Percentiles rank a stretch among this genome's conserved stretches.
These are phyloP conservation scores for Xiphorhynchus erythropygius DNA, from an alignment of 2,797 vertebrate species.

Conservation along the genomic window DNA sequence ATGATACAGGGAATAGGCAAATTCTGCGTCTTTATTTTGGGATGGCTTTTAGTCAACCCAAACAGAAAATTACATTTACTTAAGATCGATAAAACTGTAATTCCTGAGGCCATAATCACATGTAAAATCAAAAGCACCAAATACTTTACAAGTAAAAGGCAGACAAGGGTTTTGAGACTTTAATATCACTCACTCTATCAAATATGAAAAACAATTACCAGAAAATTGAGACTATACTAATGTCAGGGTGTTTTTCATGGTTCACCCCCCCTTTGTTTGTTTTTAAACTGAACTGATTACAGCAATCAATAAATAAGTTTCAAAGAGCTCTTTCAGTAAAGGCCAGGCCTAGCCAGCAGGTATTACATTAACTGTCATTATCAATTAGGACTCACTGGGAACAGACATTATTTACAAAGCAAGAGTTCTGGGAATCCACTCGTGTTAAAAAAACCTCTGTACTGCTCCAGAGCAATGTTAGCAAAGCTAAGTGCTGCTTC, in stretches of 20 bases:
- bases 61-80: neutral
- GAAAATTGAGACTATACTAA: neutral
- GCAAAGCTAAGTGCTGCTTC: constrained; percentile 35
- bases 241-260: accelerated
- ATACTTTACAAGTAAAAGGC: neutral
- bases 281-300: neutral
- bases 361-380: constrained; percentile 65
- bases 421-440: constrained; percentile 56
- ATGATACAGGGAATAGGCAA: neutral
- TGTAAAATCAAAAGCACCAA: neutral
- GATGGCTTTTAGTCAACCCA: neutral
- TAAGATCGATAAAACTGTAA: neutral
- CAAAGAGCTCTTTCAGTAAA: constrained; percentile 51
- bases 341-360: constrained; percentile 13
- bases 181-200: neutral
- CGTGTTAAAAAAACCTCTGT: neutral
- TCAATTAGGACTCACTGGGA: constrained; percentile 31
- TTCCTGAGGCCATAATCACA: neutral
- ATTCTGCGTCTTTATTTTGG: neutral
- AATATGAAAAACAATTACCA: neutral
- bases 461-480: neutral
- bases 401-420: constrained; percentile 62
- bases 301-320: constrained; percentile 45
- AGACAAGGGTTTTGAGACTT: neutral
- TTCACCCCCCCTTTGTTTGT: neutral